Evolutionary conservation across 2,888 invertebrate species (phyloP).

Genomic region (Parthenolecanium corni): DNA sequence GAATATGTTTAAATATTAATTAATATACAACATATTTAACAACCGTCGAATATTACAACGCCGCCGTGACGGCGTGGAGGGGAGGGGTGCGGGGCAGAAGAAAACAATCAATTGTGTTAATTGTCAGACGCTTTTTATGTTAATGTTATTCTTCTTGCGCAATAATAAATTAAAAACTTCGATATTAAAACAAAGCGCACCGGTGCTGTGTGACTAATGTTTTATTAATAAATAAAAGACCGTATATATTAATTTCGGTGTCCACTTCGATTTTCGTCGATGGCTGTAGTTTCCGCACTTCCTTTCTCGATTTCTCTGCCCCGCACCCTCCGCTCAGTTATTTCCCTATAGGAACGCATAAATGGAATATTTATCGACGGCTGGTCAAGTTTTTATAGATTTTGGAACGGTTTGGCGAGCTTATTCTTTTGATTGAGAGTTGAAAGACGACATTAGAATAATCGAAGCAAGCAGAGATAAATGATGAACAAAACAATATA

Average conservation of each 20-base stretch:
- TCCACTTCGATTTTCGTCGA: slow-evolving; percentile 2
- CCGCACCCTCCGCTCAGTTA: background rate
- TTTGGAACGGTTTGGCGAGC: too few relatives aligned
- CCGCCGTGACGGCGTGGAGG: slow-evolving; percentile 7
- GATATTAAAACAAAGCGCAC: slow-evolving; percentile 28
- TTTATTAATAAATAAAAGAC: slow-evolving; percentile 23
- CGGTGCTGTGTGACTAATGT: slow-evolving; percentile 10
- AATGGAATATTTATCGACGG: too few relatives aligned
- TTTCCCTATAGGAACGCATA: too few relatives aligned
- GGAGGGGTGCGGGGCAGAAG: slow-evolving; percentile 28
- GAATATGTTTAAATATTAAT: slow-evolving; percentile 29
- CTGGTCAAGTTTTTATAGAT: too few relatives aligned
- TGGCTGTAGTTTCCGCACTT: background rate
- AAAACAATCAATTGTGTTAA: slow-evolving; percentile 30
- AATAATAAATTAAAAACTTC: slow-evolving; percentile 28
- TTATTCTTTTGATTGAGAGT: too few relatives aligned
- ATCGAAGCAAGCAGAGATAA: too few relatives aligned
- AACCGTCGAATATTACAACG: slow-evolving; percentile 26
- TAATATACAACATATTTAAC: slow-evolving; percentile 29
- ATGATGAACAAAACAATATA: too few relatives aligned
- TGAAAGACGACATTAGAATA: too few relatives aligned
- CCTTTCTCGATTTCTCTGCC: background rate
- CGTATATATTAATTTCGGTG: slow-evolving; percentile 9
- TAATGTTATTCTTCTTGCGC: slow-evolving; percentile 28
- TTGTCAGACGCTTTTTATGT: slow-evolving; percentile 28